Evolutionary conservation across 2,113 vertebrate genomes (phyloP), one percentile per base, ranked within the genome.

Genomic region (Macrotis lagotis): DNA sequence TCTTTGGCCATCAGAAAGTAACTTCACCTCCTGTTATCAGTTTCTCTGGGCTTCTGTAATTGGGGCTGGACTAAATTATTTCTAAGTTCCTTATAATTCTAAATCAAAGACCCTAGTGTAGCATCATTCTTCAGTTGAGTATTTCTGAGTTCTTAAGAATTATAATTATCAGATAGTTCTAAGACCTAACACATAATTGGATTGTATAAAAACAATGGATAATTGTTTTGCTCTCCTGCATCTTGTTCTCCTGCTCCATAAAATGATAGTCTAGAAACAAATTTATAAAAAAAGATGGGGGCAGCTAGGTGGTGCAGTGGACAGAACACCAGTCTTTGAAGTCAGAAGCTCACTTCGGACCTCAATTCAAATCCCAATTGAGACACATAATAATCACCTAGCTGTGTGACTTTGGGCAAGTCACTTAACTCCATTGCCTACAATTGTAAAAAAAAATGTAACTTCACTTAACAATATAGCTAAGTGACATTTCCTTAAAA

Each of bases 131-230:
- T 37, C 31, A 66, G 31, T 37, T 66, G 55, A 95, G 28, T 51
- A 92, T 5, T 89, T 28, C 19, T 22, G 97, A 88, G 3, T 50
- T 90, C 48, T 83, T 53, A 93, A 88, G 91, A 96, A 31, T 50
- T 92, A 48, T 92, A 95, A 89, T 93, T 59, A 94, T n/a, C 88
- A 88, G 22, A 93, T 95, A 97, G 10, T 89, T 95, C 24, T 93
- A 96, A 50, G 91, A 53, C n/a, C 26, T 95, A 95, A 92, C 48
- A 55, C n/a, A 93, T 25, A 66, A n/a, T 92, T 93, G 55, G 0
- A 91, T 16, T n/a, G 47, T 31, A 91, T 7, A 96, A 88, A 83
- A 96, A 25, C 66, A 44, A 92, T 52, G 51, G 12, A 93, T 89
- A 0, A 0, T 55, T 50, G 3, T 0, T 53, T 90, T 89, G 25